Evolutionary conservation across 2,797 vertebrate genomes (phyloP), one percentile per base, ranked within the genome.

Genomic region (Gadopsis bispinosus): DNA sequence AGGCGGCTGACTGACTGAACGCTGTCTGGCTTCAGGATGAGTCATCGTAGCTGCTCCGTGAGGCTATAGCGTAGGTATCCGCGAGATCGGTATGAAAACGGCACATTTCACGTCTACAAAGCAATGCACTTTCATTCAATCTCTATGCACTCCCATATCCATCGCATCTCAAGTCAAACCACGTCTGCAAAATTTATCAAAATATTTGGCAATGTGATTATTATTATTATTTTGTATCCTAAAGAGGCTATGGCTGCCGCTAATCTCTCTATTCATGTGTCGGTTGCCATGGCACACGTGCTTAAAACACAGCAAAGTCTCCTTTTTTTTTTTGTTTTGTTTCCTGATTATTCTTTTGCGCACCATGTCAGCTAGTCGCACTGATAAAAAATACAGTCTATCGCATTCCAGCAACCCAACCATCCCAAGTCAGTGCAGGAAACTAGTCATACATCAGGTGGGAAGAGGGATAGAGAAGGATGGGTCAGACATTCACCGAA

Each of bases 1-100:
- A 94, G 93, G 93, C 92, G 72, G 81, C 86, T 91, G 89, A 91
- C 90, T 94, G 92, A 91, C 90, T 92, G 91, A 93, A 90, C 88
- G 48, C 87, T 92, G 91, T 92, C 91, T 89, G 91, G 85, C 87
- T 90, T 88, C 80, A 77, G 88, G 87, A 88, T 86, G 87, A 91
- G 87, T 91, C 90, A 92, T 91, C 90, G n/a, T 85, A 94, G 90
- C 90, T 91, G 91, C 91, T 88, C 84, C 54, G 83, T 73, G 84
- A 84, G 80, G 81, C 68, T 70, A 39, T 39, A 47, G 79, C 41
- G 73, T 39, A 61, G 77, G 61, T 83, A 77, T 72, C 76, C 64
- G 77, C 80, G 62, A 22, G 51, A 73, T 80, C 82, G 39, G 83
- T 81, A 51, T 5, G 43, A 86, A 8, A 75, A 53, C 58, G 7